phyloP scores from a whole-genome alignment of 30 jellyfish, hydroid and myxozoan species.

The Nemopilema nomurai region DNA sequence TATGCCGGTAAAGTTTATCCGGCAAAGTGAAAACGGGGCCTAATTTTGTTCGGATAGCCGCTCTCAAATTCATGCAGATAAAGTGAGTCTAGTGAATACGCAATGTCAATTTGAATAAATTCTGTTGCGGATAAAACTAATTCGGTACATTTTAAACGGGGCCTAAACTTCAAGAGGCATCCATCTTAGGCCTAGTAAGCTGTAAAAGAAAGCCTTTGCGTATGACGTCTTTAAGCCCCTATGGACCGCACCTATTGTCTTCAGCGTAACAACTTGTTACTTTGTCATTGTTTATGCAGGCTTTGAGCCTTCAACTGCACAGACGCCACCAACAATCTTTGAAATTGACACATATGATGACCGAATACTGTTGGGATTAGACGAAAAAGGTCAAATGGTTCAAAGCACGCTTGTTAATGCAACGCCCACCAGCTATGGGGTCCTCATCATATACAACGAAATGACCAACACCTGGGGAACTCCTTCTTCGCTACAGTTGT shows the following conservation, averaged over 20 bases:
- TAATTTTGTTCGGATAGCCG: too few species aligned
- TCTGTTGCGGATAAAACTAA: too few species aligned
- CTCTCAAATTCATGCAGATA: too few species aligned
- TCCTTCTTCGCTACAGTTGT: background rate
- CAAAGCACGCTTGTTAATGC: slow-evolving; percentile 5
- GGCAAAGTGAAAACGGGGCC: too few species aligned
- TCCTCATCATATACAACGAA: background rate
- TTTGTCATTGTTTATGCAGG: background rate
- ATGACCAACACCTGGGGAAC: background rate
- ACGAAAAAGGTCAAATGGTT: slow-evolving; percentile 1
- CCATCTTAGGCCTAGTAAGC: too few species aligned
- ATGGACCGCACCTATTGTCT: too few species aligned
- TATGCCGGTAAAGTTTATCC: too few species aligned
- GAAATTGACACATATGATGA: slow-evolving; percentile 28
- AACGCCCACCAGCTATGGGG: slow-evolving; percentile 16
- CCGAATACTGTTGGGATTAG: background rate
- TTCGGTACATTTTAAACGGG: too few species aligned
- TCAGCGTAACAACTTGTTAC: background rate
- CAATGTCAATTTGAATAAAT: too few species aligned
- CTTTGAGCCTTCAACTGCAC: background rate
- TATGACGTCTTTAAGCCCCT: background rate
- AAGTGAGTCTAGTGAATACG: too few species aligned
- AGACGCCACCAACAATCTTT: background rate
- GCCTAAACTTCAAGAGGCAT: too few species aligned
- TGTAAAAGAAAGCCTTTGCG: too few species aligned